These are phyloP conservation scores for Hycleus cichorii DNA, from an alignment of 1,140 invertebrate species.

Conservation along the genomic window DNA sequence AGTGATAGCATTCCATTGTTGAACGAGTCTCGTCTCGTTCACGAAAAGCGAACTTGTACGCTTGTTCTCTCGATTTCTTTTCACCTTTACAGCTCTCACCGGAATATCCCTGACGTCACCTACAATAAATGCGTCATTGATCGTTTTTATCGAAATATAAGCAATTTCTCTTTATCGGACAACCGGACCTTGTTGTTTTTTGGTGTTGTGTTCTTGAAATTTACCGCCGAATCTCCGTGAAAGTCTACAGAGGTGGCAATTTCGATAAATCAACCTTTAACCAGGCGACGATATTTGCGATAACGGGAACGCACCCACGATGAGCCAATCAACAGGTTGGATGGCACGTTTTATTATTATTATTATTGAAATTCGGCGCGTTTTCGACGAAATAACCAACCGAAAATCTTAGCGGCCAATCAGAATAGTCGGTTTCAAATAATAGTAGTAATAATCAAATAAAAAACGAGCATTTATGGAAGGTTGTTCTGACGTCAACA, in stretches of 20 bases:
- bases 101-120: constrained; percentile 15
- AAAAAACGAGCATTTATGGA: constrained; percentile 13
- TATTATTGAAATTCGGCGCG: no score
- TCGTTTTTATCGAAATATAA: not conserved
- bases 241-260: no score
- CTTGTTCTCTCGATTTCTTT: no score
- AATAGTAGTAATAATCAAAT: not conserved
- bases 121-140: not conserved
- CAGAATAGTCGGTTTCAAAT: not conserved
- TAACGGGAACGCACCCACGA: constrained; percentile 1
- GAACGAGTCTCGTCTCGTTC: no score
- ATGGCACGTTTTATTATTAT: no score
- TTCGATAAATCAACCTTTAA: no score
- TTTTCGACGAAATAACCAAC: no score
- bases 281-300: not conserved
- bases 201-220: no score
- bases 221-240: no score
- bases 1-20: no score
- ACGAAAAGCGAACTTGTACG: no score
- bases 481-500: constrained; percentile 27
- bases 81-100: constrained; percentile 4
- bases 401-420: not conserved
- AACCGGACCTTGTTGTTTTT: no score
- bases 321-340: constrained; percentile 6
- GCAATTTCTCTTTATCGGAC: not conserved